Evolutionary conservation across 2,888 invertebrate genomes (phyloP).

Genomic region (Hyposoter didymator): DNA sequence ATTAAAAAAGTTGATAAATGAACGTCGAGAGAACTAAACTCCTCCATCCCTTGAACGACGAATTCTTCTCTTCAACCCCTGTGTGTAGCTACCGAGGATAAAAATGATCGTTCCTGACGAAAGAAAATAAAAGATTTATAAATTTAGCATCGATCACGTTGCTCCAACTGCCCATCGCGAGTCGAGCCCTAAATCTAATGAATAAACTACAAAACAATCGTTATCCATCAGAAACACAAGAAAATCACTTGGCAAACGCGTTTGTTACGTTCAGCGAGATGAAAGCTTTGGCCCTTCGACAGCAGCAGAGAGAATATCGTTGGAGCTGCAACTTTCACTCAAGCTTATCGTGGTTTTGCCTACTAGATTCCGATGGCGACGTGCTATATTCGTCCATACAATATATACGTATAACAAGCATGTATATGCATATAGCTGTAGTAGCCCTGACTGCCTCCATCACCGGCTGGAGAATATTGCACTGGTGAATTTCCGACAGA

Average conservation of each 20-base stretch:
- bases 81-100: too few species aligned
- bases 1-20: too few species aligned
- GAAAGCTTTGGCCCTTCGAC: not conserved
- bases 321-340: conserved; percentile 49
- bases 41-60: too few species aligned
- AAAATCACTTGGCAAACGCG: conserved; percentile 13
- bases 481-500: conserved; percentile 66
- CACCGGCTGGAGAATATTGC: conserved; percentile 52
- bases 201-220: too few species aligned
- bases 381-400: not conserved
- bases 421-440: conserved; percentile 13
- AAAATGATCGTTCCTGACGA: too few species aligned
- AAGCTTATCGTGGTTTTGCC: conserved; percentile 46
- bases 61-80: too few species aligned
- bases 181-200: too few species aligned
- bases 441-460: conserved; percentile 56
- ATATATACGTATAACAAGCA: not conserved
- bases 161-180: too few species aligned
- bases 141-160: too few species aligned
- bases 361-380: conserved; percentile 59
- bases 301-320: conserved; percentile 21
- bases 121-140: too few species aligned
- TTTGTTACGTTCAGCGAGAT: not conserved
- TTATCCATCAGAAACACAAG: not conserved
- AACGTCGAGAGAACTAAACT: too few species aligned